A percentile compares a stretch with the other conserved stretches of the same genome.
Conservation (phyloP, 2,797 vertebrate species). For the Chrysolophus pictus region DNA sequence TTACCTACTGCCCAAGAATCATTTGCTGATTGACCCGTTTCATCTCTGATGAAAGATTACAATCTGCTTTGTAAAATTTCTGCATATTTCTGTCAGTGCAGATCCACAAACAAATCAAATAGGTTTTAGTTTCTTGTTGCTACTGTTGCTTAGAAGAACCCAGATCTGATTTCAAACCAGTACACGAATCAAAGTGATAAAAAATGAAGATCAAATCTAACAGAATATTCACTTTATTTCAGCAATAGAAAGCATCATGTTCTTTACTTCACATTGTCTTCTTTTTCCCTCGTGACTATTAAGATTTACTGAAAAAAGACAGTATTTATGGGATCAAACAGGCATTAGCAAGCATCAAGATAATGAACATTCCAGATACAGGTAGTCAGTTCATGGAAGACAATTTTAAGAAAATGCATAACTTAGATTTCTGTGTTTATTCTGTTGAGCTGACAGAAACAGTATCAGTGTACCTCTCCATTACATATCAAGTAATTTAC, state of each 20-base stretch:
- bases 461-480: not conserved
- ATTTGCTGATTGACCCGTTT: not conserved
- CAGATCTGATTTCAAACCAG: not conserved
- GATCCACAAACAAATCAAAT: not conserved
- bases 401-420: not conserved
- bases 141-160: not conserved
- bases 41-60: not conserved
- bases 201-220: not conserved
- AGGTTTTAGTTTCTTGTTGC: not conserved
- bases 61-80: slow-evolving; percentile 1
- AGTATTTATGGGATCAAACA: not conserved
- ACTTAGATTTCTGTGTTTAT: not conserved
- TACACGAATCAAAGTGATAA: not conserved
- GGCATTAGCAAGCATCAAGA: not conserved
- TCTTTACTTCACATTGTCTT: not conserved
- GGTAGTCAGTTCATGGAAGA: not conserved
- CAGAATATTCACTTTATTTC: not conserved
- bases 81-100: not conserved
- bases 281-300: not conserved
- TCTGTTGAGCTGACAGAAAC: not conserved
- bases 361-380: not conserved
- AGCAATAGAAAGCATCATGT: not conserved
- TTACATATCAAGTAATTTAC: not conserved
- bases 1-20: not conserved
- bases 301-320: not conserved